Evolutionary conservation across 2,113 vertebrate species (phyloP).

Genomic region (Sinocyclocheilus maitianheensis): DNA sequence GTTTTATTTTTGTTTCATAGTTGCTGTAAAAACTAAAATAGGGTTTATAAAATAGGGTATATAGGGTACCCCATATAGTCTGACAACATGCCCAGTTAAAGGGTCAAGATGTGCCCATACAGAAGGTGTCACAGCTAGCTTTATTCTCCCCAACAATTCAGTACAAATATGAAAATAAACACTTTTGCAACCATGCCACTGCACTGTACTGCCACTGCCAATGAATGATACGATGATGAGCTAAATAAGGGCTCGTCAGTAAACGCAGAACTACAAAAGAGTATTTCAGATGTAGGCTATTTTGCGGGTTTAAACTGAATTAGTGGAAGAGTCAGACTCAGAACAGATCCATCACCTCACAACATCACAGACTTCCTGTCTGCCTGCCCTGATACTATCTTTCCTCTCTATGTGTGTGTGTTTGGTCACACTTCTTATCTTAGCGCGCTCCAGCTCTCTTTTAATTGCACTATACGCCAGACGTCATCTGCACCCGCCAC

Average conservation of each 20-base stretch:
- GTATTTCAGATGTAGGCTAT: too few relatives aligned
- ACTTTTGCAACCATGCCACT: neutral
- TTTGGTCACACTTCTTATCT: slow-evolving; percentile 50
- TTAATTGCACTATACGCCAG: slow-evolving; percentile 71
- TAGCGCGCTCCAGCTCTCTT: too few relatives aligned
- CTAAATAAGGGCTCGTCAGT: slow-evolving; percentile 17
- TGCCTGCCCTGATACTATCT: slow-evolving; percentile 50
- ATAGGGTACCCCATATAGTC: too few relatives aligned
- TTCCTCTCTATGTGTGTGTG: neutral
- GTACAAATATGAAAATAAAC: too few relatives aligned
- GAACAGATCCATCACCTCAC: slow-evolving; percentile 50
- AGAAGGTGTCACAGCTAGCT: too few relatives aligned
- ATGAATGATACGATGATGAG: neutral
- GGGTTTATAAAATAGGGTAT: too few relatives aligned
- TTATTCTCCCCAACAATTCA: too few relatives aligned
- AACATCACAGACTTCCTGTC: slow-evolving; percentile 47
- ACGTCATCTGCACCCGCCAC: slow-evolving; percentile 59
- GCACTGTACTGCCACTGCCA: neutral
- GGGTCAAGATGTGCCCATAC: neutral
- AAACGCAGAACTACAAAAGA: neutral
- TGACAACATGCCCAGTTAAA: too few relatives aligned
- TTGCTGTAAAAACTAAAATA: too few relatives aligned
- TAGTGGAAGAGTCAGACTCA: slow-evolving; percentile 36
- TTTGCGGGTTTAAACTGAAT: slow-evolving; percentile 24
- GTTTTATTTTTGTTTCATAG: neutral